Evolutionary conservation across 2,888 invertebrate species (phyloP).

Genomic region (Congeria kusceri): DNA sequence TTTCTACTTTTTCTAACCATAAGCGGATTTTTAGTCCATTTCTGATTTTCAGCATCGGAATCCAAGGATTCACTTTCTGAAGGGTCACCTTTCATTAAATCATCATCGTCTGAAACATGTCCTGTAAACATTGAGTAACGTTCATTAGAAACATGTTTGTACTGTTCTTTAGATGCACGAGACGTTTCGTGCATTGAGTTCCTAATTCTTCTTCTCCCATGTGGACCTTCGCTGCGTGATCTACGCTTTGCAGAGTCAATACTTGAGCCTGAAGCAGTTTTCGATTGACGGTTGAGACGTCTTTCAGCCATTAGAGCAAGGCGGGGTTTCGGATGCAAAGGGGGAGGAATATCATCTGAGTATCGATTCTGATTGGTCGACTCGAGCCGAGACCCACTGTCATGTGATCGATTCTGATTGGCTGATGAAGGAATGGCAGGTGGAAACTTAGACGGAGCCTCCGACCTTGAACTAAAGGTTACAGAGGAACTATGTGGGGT

Average conservation of each 20-base stretch:
- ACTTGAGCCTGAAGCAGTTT: constrained; percentile 5
- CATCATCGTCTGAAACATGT: constrained; percentile 70
- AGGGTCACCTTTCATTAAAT: constrained; percentile 42
- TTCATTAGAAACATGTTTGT: constrained; percentile 42
- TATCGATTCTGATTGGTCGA: constrained; percentile 8
- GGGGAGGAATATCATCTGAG: constrained; percentile 42
- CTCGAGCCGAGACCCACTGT: background rate
- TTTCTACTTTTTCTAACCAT: constrained; percentile 70
- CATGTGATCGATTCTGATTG: constrained; percentile 26
- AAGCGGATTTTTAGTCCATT: constrained; percentile 80
- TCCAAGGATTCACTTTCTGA: constrained; percentile 73
- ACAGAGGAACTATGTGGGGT: constrained; percentile 17
- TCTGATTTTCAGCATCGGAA: constrained; percentile 69
- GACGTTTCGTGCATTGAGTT: constrained; percentile 69
- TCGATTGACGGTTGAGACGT: constrained; percentile 60
- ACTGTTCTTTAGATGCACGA: constrained; percentile 38
- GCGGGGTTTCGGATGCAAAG: constrained; percentile 45
- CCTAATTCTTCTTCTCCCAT: constrained; percentile 62
- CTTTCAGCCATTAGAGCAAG: constrained; percentile 73
- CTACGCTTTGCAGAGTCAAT: constrained; percentile 63
- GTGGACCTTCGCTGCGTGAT: constrained; percentile 79
- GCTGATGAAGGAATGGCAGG: constrained; percentile 39
- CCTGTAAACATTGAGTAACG: constrained; percentile 69
- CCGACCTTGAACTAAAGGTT: constrained; percentile 42
- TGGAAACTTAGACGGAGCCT: constrained; percentile 54